A percentile compares a stretch with the other conserved stretches of the same genome.
These are phyloP conservation scores for Diachrysia chrysitis DNA, from an alignment of 2,888 invertebrate species.

Conservation along the genomic window DNA sequence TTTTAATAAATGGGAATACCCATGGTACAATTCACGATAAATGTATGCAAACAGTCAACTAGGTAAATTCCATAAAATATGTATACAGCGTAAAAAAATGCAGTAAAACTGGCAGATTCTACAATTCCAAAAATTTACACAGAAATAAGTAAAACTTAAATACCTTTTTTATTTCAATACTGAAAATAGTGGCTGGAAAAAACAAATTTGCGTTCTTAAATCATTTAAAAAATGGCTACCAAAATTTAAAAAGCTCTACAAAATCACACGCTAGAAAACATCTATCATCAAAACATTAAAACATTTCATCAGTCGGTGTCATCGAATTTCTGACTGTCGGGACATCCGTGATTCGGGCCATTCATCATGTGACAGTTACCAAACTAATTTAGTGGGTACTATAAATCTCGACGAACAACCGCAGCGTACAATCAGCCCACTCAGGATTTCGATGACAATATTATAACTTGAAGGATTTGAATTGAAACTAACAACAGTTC, in stretches of 20 bases:
- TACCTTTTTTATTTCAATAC: too few relatives aligned
- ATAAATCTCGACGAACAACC: conserved; percentile 65
- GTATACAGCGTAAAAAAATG: neutral
- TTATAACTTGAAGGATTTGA: conserved; percentile 11
- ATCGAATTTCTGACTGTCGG: conserved; percentile 47
- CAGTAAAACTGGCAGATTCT: too few relatives aligned
- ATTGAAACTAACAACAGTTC: neutral
- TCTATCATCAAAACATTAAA: conserved; percentile 7
- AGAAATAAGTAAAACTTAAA: too few relatives aligned
- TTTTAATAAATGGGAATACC: neutral
- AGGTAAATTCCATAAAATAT: neutral
- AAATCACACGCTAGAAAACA: conserved; percentile 24
- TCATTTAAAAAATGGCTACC: too few relatives aligned
- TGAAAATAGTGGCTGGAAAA: too few relatives aligned
- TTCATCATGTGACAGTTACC: conserved; percentile 62
- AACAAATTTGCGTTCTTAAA: too few relatives aligned
- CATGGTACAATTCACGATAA: neutral
- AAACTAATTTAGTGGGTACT: conserved; percentile 67
- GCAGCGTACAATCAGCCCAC: conserved; percentile 56
- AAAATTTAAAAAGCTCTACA: too few relatives aligned
- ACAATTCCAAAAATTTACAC: too few relatives aligned
- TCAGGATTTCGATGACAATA: conserved; percentile 48
- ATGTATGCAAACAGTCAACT: neutral
- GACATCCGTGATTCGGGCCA: conserved; percentile 54
- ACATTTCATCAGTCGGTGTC: conserved; percentile 52